These are phyloP conservation scores for Oreonectes daqikongensis DNA, from an alignment of 2,797 vertebrate species.

Conservation along the genomic window DNA sequence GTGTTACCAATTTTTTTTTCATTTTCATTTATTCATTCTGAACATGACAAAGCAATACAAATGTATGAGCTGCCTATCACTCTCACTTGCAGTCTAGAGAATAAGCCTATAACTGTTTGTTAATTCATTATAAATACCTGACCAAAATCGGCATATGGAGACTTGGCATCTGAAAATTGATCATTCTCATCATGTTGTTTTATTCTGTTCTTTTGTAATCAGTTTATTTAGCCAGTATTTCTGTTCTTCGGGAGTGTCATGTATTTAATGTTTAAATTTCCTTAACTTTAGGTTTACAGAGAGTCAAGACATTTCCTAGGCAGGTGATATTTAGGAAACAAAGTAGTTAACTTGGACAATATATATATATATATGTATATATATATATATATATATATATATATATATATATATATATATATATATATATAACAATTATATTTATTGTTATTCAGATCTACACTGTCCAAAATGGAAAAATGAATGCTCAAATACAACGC, in stretches of 20 bases:
- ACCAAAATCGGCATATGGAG: slow-evolving; percentile 14
- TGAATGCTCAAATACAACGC: slow-evolving; percentile 87
- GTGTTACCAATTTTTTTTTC: background rate
- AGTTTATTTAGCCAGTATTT: slow-evolving; percentile 77
- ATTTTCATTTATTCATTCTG: background rate
- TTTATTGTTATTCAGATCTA: slow-evolving; percentile 93
- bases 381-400: slow-evolving; percentile 83
- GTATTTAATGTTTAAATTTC: slow-evolving; percentile 72
- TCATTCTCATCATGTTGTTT: slow-evolving; percentile 33
- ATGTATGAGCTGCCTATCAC: background rate
- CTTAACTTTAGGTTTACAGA: slow-evolving; percentile 69
- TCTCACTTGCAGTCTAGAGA: slow-evolving; percentile 25
- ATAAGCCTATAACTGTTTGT: slow-evolving; percentile 12
- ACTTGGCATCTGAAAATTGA: slow-evolving; percentile 30
- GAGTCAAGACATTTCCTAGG: slow-evolving; percentile 67
- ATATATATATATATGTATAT: slow-evolving; percentile 60
- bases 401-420: slow-evolving; percentile 75
- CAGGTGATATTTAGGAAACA: slow-evolving; percentile 71
- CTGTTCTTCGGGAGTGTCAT: slow-evolving; percentile 71
- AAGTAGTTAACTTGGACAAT: slow-evolving; percentile 70
- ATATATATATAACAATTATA: slow-evolving; percentile 61
- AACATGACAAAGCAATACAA: slow-evolving; percentile 17
- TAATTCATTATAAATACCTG: slow-evolving; percentile 31
- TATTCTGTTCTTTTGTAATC: slow-evolving; percentile 66
- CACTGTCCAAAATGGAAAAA: slow-evolving; percentile 77